Evolutionary conservation across 2,113 vertebrate species (phyloP), one percentile per base, ranked within the genome.

Genomic region (Genyomyrus donnyi): DNA sequence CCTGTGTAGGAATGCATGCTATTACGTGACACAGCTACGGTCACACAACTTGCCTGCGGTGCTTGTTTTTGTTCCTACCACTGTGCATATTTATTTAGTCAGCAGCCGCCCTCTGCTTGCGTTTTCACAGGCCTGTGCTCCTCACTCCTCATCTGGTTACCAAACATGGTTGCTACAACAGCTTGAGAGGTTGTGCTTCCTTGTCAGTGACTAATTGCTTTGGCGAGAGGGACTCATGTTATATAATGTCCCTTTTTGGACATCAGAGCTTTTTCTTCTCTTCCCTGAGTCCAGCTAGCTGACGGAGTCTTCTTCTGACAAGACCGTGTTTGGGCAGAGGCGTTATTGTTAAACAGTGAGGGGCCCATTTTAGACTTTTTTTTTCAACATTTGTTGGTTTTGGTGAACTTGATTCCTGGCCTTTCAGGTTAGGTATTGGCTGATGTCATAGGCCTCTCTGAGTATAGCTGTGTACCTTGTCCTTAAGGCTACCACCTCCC

Each of bases 81-180:
- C 10, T 58, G 10, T 31, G 52, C 83, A 45, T 89, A 85, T 89
- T 85, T 85, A 89, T 89, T 85, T 89, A 85, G 49, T 85, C 80
- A 84, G 46, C 50, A 52, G 88, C 70, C 31, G 70, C 88, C 70
- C 46, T 80, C 31, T 27, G 48, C 88, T 70, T 58, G 89, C 49
- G 24, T 89, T 13, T 46, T 52, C n/a, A 5, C 27, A 2, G 50
- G 77, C 31, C 35, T 48, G 50, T 9, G 53, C 52, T 31, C 49
- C 19, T 7, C 89, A 45, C 24, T 31, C 49, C 9, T 13, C 89
- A 27, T 77, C 88, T 89, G 88, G 66, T 89, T 89, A 89, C 89
- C 80, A 85, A 85, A 84, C 80, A 84, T 62, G 77, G 89, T 89
- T 89, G 89, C 89, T 85, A 85, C 49, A 89, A 89, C 89, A 89